Evolutionary conservation across 2,113 vertebrate genomes (phyloP).

Genomic region (Channa argus): DNA sequence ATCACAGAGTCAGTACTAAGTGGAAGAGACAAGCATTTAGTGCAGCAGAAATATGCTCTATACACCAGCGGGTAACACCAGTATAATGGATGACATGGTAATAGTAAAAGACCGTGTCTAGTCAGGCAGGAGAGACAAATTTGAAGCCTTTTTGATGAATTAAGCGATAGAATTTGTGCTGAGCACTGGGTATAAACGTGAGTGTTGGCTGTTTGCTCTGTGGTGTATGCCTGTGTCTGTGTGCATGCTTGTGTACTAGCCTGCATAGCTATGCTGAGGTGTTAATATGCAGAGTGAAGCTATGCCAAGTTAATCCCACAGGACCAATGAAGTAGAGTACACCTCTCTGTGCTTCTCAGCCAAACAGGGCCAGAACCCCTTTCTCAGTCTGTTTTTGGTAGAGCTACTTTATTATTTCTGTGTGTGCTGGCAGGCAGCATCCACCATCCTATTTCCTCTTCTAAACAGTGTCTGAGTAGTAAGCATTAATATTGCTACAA

Average conservation of each 20-base stretch:
- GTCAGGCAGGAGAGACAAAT: constrained; percentile 17
- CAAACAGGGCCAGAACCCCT: constrained; percentile 31
- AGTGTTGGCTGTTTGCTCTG: constrained; percentile 10
- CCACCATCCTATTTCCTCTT: constrained; percentile 45
- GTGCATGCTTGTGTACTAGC: constrained; percentile 8
- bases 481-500: constrained; percentile 29
- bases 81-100: constrained; percentile 43
- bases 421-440: constrained; percentile 25
- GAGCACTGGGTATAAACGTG: neutral
- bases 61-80: constrained; percentile 27
- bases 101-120: constrained; percentile 20
- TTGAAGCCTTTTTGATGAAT: constrained; percentile 2
- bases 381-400: constrained; percentile 30
- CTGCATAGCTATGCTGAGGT: constrained; percentile 38
- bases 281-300: constrained; percentile 48
- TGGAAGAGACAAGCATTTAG: constrained; percentile 68
- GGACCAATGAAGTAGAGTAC: constrained; percentile 47
- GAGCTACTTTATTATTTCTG: constrained; percentile 40
- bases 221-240: constrained; percentile 6
- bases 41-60: constrained; percentile 57
- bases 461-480: constrained; percentile 29
- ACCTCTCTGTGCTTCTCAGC: constrained; percentile 38
- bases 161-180: constrained; percentile 16
- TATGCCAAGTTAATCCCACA: constrained; percentile 47
- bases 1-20: constrained; percentile 35